Conservation (phyloP, 2,888 invertebrate genomes). For the Podotricha telesiphe region DNA sequence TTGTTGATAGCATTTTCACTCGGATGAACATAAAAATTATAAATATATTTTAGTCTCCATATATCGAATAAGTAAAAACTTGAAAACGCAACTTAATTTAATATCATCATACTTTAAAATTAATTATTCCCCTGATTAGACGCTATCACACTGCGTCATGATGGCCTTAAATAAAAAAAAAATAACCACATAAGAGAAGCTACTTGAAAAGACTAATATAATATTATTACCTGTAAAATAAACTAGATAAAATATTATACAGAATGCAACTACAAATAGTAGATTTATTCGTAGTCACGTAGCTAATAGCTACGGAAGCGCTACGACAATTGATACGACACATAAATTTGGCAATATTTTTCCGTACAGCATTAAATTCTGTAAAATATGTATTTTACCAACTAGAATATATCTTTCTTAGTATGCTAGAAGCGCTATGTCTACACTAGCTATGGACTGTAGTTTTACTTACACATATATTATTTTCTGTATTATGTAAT, state of each 20-base stretch:
- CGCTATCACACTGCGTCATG: too few relatives aligned
- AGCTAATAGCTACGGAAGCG: conserved; percentile 28
- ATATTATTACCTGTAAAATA: not conserved
- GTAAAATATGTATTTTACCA: conserved; percentile 9
- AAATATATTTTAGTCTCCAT: too few relatives aligned
- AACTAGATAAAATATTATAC: conserved; percentile 12
- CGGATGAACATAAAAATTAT: too few relatives aligned
- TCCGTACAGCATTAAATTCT: conserved; percentile 12
- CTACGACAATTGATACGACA: conserved; percentile 26
- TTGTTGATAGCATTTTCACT: too few relatives aligned
- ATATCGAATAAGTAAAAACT: too few relatives aligned
- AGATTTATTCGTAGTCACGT: conserved; percentile 32
- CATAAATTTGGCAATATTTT: conserved; percentile 24
- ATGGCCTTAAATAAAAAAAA: too few relatives aligned
- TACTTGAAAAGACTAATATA: not conserved
- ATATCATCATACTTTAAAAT: too few relatives aligned
- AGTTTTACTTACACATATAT: not conserved
- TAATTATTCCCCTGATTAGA: too few relatives aligned
- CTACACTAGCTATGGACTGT: not conserved
- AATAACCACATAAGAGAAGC: too few relatives aligned
- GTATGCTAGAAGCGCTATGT: not conserved
- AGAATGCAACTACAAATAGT: not conserved
- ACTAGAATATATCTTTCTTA: conserved; percentile 4
- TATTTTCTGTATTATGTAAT: too few relatives aligned
- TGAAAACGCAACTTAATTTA: too few relatives aligned